These are phyloP conservation scores for Scopus umbretta DNA, from an alignment of 2,113 vertebrate species.

Conservation along the genomic window DNA sequence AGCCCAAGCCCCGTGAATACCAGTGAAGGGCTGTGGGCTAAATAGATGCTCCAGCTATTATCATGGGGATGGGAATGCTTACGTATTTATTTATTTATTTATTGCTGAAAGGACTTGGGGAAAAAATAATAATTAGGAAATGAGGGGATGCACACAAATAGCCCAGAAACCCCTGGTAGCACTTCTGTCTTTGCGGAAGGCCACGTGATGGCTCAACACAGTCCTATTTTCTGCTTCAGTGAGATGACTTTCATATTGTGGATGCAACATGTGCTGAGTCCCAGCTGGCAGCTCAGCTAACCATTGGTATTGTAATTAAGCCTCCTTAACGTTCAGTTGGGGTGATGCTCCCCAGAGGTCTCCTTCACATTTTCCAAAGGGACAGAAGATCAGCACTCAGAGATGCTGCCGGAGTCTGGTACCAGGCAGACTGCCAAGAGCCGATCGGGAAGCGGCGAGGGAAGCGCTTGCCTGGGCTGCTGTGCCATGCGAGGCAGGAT, in stretches of 20 bases:
- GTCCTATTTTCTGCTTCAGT: conserved; percentile 50
- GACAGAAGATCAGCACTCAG: neutral
- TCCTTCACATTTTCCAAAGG: neutral
- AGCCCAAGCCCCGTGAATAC: neutral
- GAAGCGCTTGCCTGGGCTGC: neutral
- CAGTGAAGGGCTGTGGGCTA: neutral
- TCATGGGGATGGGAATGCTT: neutral
- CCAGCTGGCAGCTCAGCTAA: conserved; percentile 18
- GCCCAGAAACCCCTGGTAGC: neutral
- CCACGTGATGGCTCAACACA: neutral
- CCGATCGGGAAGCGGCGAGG: fast-evolving
- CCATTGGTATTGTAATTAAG: neutral
- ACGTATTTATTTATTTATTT: neutral
- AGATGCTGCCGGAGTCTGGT: neutral
- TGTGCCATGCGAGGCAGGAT: neutral
- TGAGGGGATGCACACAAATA: neutral
- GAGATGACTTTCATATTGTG: neutral
- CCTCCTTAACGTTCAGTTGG: neutral
- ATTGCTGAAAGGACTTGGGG: neutral
- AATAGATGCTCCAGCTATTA: neutral
- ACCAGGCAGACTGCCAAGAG: neutral
- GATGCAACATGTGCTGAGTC: neutral
- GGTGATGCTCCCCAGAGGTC: neutral
- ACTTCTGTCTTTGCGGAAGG: neutral
- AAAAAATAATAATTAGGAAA: neutral